These are phyloP conservation scores for Invenusta paracnida DNA, from an alignment of 2,888 invertebrate species.

Conservation along the genomic window DNA sequence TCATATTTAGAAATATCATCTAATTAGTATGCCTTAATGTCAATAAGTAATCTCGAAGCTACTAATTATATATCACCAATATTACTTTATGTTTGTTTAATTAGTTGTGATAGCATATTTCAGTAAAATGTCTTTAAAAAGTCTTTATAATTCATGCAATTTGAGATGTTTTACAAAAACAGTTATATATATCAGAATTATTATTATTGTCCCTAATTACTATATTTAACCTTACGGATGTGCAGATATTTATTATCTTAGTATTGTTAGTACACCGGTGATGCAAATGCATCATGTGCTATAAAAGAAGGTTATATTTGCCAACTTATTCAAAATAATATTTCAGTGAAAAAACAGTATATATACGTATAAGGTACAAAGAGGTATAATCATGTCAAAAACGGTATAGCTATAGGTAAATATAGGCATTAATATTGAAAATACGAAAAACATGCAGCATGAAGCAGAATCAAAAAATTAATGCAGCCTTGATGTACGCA, in stretches of 20 bases:
- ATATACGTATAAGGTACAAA: constrained; percentile 11
- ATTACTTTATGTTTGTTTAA: too few species aligned
- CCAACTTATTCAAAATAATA: constrained; percentile 17
- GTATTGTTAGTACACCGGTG: background rate
- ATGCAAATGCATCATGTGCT: constrained; percentile 13
- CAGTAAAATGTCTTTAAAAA: too few species aligned
- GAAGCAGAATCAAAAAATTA: constrained; percentile 12
- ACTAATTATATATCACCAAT: too few species aligned
- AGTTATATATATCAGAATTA: too few species aligned
- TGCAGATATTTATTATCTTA: constrained; percentile 10
- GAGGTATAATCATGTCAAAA: constrained; percentile 5
- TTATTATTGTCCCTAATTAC: too few species aligned
- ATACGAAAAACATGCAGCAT: constrained; percentile 9
- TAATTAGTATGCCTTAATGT: too few species aligned
- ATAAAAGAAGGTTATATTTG: constrained; percentile 20
- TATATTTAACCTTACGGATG: background rate
- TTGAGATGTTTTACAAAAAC: too few species aligned
- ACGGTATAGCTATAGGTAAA: constrained; percentile 27
- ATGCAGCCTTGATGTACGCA: background rate
- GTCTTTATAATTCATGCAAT: too few species aligned
- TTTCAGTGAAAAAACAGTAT: background rate
- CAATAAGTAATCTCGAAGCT: too few species aligned
- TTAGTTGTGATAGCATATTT: too few species aligned
- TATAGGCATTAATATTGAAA: constrained; percentile 1
- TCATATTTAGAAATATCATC: too few species aligned